These are phyloP conservation scores for Bombyx mori DNA, from an alignment of 1,140 invertebrate species.

Conservation along the genomic window DNA sequence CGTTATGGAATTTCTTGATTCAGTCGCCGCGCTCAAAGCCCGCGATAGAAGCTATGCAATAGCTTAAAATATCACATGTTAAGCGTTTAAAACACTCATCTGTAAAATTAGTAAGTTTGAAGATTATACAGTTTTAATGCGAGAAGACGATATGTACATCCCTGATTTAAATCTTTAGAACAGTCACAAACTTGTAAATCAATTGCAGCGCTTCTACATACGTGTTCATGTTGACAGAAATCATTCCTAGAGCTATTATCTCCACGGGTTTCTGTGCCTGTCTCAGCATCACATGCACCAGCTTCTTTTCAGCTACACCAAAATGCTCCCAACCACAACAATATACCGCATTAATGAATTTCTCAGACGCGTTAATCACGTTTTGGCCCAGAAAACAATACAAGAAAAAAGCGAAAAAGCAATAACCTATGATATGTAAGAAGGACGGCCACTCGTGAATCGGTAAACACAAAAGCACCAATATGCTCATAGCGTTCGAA, in stretches of 20 bases:
- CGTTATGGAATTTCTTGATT: too few relatives aligned
- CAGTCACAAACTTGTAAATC: conserved; percentile 54
- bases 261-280: conserved; percentile 40
- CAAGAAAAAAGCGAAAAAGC: conserved; percentile 50
- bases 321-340: conserved; percentile 57
- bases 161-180: conserved; percentile 39
- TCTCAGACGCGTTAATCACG: conserved; percentile 39
- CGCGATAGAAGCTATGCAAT: too few relatives aligned
- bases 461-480: conserved; percentile 42
- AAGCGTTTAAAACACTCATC: too few relatives aligned
- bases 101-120: too few relatives aligned
- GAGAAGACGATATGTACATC: too few relatives aligned
- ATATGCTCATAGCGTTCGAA: conserved; percentile 40
- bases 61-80: too few relatives aligned
- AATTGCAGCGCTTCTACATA: conserved; percentile 46
- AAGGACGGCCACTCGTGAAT: conserved; percentile 36
- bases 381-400: conserved; percentile 53
- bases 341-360: conserved; percentile 42
- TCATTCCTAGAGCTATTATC: conserved; percentile 47
- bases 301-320: conserved; percentile 35
- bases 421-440: conserved; percentile 40
- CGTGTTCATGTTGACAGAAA: conserved; percentile 52
- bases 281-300: conserved; percentile 35
- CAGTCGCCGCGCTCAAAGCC: too few relatives aligned
- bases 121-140: too few relatives aligned